Evolutionary conservation across 2,113 vertebrate species (phyloP).

Genomic region (Cephalopholis sonnerati): DNA sequence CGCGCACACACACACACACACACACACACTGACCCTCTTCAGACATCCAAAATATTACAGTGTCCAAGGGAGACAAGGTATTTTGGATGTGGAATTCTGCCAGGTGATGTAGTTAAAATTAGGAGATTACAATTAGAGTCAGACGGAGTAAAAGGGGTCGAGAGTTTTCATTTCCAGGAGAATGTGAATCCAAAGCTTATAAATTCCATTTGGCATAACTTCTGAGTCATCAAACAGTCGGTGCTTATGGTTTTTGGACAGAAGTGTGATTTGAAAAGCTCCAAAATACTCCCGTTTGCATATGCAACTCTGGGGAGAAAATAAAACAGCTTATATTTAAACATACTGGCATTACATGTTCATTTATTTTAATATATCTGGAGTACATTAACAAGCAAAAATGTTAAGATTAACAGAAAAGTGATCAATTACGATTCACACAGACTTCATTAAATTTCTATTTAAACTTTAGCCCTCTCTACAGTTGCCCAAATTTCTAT

Average conservation of each 20-base stretch:
- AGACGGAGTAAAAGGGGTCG: not conserved
- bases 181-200: not conserved
- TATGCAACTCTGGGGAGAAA: not conserved
- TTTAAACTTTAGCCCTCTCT: not conserved
- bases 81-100: slow-evolving; percentile 28
- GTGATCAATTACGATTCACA: not conserved
- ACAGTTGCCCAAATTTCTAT: not conserved
- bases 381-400: not conserved
- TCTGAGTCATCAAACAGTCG: not conserved
- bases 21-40: slow-evolving; percentile 18
- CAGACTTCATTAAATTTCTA: not conserved
- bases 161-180: slow-evolving; percentile 6
- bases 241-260: slow-evolving; percentile 1
- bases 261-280: not conserved
- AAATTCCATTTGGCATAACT: not conserved
- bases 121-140: not conserved
- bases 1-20: not conserved
- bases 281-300: not conserved
- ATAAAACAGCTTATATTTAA: not conserved
- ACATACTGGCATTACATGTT: not conserved
- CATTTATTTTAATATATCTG: not conserved
- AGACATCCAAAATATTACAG: slow-evolving; percentile 24
- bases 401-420: not conserved
- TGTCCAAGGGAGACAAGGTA: slow-evolving; percentile 4
- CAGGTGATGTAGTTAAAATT: slow-evolving; percentile 7